phyloP scores from a whole-genome alignment of 2,888 invertebrate species.

The Ceraclea dissimilis region DNA sequence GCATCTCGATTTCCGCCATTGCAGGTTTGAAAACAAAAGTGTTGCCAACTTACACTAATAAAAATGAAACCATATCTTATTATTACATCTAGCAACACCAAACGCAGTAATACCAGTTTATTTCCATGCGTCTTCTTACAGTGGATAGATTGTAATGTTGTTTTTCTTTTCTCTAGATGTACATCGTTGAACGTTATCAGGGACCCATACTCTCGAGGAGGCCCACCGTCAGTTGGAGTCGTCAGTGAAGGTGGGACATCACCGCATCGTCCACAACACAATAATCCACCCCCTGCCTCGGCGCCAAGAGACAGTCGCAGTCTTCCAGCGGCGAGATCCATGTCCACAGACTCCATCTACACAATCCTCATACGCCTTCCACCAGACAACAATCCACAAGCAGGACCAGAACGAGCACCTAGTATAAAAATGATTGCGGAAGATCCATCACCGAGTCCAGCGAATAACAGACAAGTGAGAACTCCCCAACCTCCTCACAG shows the following conservation, averaged over 20 bases:
- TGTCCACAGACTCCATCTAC: conserved; percentile 74
- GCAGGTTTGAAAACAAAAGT: too few relatives aligned
- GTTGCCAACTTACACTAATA: too few relatives aligned
- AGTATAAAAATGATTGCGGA: conserved; percentile 86
- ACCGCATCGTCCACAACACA: conserved; percentile 31
- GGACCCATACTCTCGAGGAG: conserved; percentile 55
- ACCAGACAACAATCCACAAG: conserved; percentile 43
- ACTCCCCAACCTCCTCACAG: conserved; percentile 46
- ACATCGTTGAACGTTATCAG: conserved; percentile 79
- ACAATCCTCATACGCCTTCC: conserved; percentile 88
- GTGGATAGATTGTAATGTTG: too few relatives aligned
- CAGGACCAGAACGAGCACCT: conserved; percentile 53
- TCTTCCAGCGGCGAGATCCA: conserved; percentile 48
- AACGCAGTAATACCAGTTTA: too few relatives aligned
- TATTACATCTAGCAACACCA: too few relatives aligned
- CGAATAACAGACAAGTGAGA: conserved; percentile 42
- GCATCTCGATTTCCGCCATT: too few relatives aligned
- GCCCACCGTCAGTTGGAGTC: conserved; percentile 38
- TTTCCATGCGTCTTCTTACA: too few relatives aligned
- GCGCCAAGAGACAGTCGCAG: conserved; percentile 39
- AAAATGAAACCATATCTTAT: too few relatives aligned
- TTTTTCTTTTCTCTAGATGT: conserved; percentile 47
- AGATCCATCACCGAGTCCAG: conserved; percentile 47
- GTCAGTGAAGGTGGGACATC: conserved; percentile 36
- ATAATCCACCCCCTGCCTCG: conserved; percentile 40